Base-by-base conservation (phyloP, 2,888 invertebrate genomes). In the Phymatocera aterrima region DNA sequence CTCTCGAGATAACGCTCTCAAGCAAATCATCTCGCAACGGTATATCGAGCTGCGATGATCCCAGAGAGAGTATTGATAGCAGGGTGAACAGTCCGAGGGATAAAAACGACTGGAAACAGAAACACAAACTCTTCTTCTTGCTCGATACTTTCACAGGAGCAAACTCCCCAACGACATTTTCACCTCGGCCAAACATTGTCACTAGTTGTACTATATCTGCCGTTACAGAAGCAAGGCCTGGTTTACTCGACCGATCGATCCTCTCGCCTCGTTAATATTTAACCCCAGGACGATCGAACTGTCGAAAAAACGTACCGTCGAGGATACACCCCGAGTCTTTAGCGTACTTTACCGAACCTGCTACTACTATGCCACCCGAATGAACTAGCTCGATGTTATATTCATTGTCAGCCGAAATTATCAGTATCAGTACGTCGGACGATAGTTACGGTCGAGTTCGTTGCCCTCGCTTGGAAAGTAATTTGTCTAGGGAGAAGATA, bases 11-110 rank as follows among this genome's bases (percentile, higher is more conserved):
- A 21, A 79, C 81, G 65, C 78, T 78, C 77, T 84, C 83, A 21
- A 78, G 80, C 51, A 83, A 79, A 70, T 88, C 87, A 12, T 87
- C 84, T 3, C 84, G 83, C 24, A 88, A 40, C 3, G 90, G 89
- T 8, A 90, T 80, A 74, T 90, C 88, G 83, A 90, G 79, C 68
- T 90, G 90, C 31, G 85, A 81, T 34, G 83, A 82, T 6, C 81
- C 86, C 24, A 81, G 34, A 3, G 85, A 78, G 8, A 86, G 6
- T 0, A 83, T 24, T 70, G 83, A 65, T 6, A 83, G 79, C 2
- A 87, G 18, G 43, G 85, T 40, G 1, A 85, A 43, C 8, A 51
- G 18, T 43, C 15, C 72, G 31, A 72, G 48, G 0, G 10, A 12
- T 3, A 72, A 51, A 51, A 72, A 6, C 2, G 72, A 51, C 72